A percentile compares a stretch with the other conserved stretches of the same genome.
Conservation (phyloP, 2,797 vertebrate genomes). For the Syndactyla subalaris region DNA sequence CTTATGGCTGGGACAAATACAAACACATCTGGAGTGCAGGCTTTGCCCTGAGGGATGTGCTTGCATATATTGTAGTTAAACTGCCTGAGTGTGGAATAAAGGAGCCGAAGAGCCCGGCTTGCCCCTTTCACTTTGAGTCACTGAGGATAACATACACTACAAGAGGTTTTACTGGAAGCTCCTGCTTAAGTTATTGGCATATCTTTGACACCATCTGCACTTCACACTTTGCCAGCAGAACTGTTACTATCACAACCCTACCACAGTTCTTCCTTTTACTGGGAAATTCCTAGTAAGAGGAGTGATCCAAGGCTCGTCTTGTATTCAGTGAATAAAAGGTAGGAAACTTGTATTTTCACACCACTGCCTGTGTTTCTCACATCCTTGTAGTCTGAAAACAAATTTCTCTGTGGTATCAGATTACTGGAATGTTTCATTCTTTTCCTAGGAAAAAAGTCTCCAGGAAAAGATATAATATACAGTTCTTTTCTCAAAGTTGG, state of each 20-base stretch:
- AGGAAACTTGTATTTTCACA: neutral
- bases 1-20: neutral
- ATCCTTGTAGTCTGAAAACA: neutral
- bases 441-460: neutral
- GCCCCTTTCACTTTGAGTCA: neutral
- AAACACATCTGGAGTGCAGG: neutral
- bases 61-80: neutral
- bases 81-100: neutral
- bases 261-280: neutral
- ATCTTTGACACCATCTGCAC: constrained; percentile 35
- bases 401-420: neutral
- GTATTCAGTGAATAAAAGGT: neutral
- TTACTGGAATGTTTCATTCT: neutral
- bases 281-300: neutral
- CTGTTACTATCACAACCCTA: neutral
- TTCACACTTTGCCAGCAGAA: neutral
- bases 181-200: constrained; percentile 19
- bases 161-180: constrained; percentile 1
- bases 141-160: neutral
- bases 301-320: neutral
- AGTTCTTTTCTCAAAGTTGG: neutral
- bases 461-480: neutral
- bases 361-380: neutral
- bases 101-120: neutral
- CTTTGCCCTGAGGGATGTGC: neutral